These are phyloP conservation scores for Matsumyia berberina DNA, from an alignment of 2,888 invertebrate species.

Conservation along the genomic window DNA sequence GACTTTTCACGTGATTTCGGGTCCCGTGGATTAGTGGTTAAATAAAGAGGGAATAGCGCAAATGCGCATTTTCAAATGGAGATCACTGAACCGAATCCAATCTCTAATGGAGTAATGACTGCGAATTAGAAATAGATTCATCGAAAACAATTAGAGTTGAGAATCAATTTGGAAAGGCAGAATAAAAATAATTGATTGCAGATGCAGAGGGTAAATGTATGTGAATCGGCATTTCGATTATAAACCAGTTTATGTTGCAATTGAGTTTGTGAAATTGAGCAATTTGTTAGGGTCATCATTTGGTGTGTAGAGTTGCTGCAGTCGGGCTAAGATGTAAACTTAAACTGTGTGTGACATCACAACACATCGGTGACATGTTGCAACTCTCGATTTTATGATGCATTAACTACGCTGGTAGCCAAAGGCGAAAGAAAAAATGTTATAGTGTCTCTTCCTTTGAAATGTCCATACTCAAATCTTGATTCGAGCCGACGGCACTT, in stretches of 20 bases:
- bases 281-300: no score
- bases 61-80: conserved; percentile 14
- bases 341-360: no score
- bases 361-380: no score
- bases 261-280: background rate
- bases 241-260: conserved; percentile 7
- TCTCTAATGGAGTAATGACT: conserved; percentile 29
- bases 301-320: no score
- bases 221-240: background rate
- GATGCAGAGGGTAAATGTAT: background rate
- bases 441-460: no score
- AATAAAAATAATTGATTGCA: conserved; percentile 19
- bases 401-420: no score
- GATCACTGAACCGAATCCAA: conserved; percentile 9
- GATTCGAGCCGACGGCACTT: no score
- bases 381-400: no score
- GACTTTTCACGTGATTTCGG: conserved; percentile 20
- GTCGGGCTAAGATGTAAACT: no score
- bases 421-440: no score
- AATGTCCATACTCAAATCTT: no score
- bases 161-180: background rate
- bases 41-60: background rate
- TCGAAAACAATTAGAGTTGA: conserved; percentile 10
- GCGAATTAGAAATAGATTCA: conserved; percentile 31
- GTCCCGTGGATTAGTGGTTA: background rate